A percentile compares a stretch with the other conserved stretches of the same genome.
Evolutionary conservation across 2,797 vertebrate species (phyloP).

Genomic region (Hylomyscus alleni): DNA sequence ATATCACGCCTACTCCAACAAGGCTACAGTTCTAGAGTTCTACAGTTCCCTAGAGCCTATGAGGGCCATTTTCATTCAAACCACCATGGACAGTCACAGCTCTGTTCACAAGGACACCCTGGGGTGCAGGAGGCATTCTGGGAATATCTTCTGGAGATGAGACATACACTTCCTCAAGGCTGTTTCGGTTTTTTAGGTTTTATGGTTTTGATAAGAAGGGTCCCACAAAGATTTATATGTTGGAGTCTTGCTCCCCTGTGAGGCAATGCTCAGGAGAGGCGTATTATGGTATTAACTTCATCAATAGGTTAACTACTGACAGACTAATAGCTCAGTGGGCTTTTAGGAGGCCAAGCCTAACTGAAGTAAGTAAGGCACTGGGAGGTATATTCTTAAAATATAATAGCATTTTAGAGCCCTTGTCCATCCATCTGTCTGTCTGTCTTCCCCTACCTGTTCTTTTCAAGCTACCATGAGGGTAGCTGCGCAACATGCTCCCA

Average conservation of each 20-base stretch:
- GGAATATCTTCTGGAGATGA: not conserved
- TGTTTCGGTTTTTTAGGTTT: not conserved
- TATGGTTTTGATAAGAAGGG: not conserved
- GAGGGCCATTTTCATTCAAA: not conserved
- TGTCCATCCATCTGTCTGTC: not conserved
- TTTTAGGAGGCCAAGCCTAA: not conserved
- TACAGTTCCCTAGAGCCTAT: not conserved
- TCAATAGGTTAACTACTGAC: not conserved
- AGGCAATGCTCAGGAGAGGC: not conserved
- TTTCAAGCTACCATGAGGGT: not conserved
- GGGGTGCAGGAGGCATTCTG: not conserved
- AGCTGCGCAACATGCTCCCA: no score
- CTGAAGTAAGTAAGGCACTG: not conserved
- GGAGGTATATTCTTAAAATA: not conserved
- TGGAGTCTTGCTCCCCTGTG: not conserved
- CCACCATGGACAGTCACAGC: not conserved
- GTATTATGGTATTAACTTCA: not conserved
- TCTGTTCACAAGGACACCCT: not conserved
- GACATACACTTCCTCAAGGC: not conserved
- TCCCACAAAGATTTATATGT: not conserved
- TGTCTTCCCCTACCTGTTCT: not conserved
- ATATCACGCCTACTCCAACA: not conserved
- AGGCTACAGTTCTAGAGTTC: not conserved
- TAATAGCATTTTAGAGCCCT: not conserved
- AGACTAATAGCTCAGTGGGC: not conserved